Conservation (phyloP, 2,888 invertebrate genomes). For the Polia nebulosa region DNA sequence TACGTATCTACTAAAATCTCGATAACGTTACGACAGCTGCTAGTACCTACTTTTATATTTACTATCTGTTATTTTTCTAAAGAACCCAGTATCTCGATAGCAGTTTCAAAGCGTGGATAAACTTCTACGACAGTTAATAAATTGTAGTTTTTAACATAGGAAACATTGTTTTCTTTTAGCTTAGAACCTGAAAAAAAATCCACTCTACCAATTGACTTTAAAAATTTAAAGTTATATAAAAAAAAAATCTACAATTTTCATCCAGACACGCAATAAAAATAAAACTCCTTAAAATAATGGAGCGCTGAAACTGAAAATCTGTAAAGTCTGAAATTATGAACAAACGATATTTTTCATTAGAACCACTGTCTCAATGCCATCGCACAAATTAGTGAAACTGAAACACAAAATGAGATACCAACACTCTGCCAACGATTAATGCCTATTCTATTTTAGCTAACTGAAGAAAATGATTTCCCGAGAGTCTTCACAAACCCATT, state of each 20-base stretch:
- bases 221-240: too few relatives aligned
- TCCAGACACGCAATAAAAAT: neutral
- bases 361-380: neutral
- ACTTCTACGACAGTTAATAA: neutral
- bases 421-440: neutral
- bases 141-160: too few relatives aligned
- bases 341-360: neutral
- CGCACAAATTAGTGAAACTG: neutral
- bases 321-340: neutral
- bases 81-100: neutral
- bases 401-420: neutral
- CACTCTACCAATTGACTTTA: neutral
- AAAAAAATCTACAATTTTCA: neutral
- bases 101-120: neutral
- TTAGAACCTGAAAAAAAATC: neutral
- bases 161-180: too few relatives aligned
- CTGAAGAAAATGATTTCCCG: neutral
- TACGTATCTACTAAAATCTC: conserved; percentile 4
- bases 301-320: neutral
- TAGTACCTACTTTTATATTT: conserved; percentile 1
- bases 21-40: neutral
- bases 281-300: neutral
- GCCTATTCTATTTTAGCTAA: neutral
- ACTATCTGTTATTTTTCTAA: conserved; percentile 6
- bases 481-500: conserved; percentile 21